Evolutionary conservation across 2,797 vertebrate genomes (phyloP).

Genomic region (Molothrus ater): DNA sequence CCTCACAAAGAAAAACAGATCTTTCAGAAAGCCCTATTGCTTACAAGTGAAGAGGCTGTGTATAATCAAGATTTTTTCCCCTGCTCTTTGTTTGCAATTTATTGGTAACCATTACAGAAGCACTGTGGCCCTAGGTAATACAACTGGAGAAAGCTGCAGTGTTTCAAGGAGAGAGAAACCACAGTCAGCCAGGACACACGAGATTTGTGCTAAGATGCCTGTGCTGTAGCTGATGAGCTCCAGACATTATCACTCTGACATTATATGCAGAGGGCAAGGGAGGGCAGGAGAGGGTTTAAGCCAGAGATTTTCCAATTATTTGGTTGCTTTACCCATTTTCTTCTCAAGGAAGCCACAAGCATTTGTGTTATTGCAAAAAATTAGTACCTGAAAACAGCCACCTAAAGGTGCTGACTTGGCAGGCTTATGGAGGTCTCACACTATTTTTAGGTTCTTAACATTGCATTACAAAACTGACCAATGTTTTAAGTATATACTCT

Average conservation of each 20-base stretch:
- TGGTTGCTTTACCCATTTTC: not conserved
- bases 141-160: not conserved
- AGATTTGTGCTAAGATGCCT: not conserved
- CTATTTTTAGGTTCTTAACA: not conserved
- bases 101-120: not conserved
- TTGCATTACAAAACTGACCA: not conserved
- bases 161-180: not conserved
- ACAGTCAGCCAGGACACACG: not conserved
- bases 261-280: not conserved
- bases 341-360: not conserved
- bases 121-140: not conserved
- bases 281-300: not conserved
- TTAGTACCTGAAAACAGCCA: not conserved
- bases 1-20: not conserved
- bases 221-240: not conserved
- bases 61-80: constrained; percentile 7
- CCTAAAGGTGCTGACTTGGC: not conserved
- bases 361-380: not conserved
- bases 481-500: not conserved
- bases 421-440: not conserved
- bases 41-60: not conserved
- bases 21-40: constrained; percentile 1
- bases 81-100: constrained; percentile 15
- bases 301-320: not conserved
- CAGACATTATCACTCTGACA: not conserved